A percentile compares a stretch with the other conserved stretches of the same genome.
These are phyloP conservation scores for Phymorhynchus buccinoides DNA, from an alignment of 1,140 invertebrate genomes.

Conservation along the genomic window DNA sequence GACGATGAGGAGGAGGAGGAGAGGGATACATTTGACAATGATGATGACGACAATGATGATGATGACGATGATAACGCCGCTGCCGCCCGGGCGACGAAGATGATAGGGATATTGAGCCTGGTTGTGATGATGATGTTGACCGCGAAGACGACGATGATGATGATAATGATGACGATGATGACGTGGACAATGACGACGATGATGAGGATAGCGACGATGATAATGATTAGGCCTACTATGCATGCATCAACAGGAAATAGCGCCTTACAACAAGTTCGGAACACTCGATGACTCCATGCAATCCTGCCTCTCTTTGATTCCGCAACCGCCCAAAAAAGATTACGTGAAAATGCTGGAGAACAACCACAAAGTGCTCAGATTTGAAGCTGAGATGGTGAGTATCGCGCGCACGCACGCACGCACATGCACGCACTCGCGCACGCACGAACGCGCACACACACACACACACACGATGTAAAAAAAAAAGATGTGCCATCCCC, in stretches of 20 bases:
- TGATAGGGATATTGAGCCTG: not conserved
- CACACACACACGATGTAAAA: too few species aligned
- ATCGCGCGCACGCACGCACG: too few species aligned
- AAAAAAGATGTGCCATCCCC: too few species aligned
- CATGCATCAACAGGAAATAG: conserved; percentile 75
- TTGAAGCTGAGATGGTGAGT: conserved; percentile 73
- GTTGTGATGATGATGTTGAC: not conserved
- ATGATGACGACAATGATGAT: not conserved
- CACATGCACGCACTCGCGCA: too few species aligned
- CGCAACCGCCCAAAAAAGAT: conserved; percentile 82
- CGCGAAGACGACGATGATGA: not conserved
- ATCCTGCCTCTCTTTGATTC: conserved; percentile 80
- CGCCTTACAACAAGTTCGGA: conserved; percentile 92
- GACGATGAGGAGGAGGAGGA: too few species aligned
- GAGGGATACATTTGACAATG: not conserved
- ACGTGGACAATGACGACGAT: too few species aligned
- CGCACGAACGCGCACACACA: too few species aligned
- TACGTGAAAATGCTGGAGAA: conserved; percentile 87
- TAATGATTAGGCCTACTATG: conserved; percentile 43
- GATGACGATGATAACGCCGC: not conserved
- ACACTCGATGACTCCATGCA: conserved; percentile 84
- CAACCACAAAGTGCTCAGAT: conserved; percentile 78
- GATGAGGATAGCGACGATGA: not conserved
- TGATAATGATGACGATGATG: not conserved
- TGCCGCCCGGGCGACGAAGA: not conserved